These are phyloP conservation scores for Fragum sueziense DNA, from an alignment of 2,888 invertebrate genomes.

Conservation along the genomic window DNA sequence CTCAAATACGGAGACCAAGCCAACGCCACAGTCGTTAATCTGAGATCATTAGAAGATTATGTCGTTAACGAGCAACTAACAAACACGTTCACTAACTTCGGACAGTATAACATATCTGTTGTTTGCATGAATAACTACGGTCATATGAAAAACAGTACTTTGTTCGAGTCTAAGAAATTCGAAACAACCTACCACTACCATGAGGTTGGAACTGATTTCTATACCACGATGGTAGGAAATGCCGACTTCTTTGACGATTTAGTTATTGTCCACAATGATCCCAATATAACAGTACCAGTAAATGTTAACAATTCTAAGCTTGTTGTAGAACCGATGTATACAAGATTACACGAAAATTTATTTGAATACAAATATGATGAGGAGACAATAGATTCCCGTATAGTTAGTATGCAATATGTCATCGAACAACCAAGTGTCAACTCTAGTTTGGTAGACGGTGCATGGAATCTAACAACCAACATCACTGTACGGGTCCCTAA, in stretches of 20 bases:
- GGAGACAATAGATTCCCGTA: conserved; percentile 54
- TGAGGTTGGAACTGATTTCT: conserved; percentile 43
- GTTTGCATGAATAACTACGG: conserved; percentile 75
- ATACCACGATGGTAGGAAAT: conserved; percentile 56
- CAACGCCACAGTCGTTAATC: background rate
- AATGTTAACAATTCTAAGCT: conserved; percentile 12
- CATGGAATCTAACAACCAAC: conserved; percentile 68
- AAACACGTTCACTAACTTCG: conserved; percentile 65
- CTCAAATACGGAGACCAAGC: conserved; percentile 65
- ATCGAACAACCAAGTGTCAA: conserved; percentile 59
- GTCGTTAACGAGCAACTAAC: conserved; percentile 40
- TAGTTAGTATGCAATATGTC: conserved; percentile 62
- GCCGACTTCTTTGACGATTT: conserved; percentile 54
- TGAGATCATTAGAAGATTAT: conserved; percentile 39
- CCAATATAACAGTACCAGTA: conserved; percentile 22
- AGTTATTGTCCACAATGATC: conserved; percentile 48
- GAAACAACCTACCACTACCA: conserved; percentile 63
- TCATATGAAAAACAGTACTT: conserved; percentile 42
- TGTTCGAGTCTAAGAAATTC: conserved; percentile 64
- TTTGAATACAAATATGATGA: conserved; percentile 45
- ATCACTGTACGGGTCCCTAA: conserved; percentile 68
- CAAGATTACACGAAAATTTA: conserved; percentile 57
- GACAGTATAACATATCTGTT: conserved; percentile 68
- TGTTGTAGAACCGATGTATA: conserved; percentile 27
- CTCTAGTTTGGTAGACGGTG: conserved; percentile 55